Conservation (phyloP, 2,888 invertebrate species). For the Drosophila peninsularis region DNA sequence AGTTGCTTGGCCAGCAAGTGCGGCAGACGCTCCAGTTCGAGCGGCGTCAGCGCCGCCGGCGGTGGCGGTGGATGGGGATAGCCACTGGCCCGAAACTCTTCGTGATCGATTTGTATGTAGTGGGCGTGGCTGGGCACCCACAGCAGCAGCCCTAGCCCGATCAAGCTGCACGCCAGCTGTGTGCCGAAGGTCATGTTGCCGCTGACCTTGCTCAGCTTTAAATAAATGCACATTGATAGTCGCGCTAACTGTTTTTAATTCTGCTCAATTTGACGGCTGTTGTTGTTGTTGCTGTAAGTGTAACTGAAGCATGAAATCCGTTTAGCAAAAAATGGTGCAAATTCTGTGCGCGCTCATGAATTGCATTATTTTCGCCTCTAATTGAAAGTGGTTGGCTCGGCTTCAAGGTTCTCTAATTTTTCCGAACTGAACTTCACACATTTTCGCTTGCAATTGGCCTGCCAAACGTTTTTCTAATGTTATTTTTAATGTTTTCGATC, state of each 20-base stretch:
- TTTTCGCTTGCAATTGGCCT: constrained; percentile 27
- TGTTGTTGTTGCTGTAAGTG: constrained; percentile 20
- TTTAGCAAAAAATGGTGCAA: constrained; percentile 61
- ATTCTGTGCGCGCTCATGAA: constrained; percentile 54
- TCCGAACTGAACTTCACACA: constrained; percentile 41
- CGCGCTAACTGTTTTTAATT: constrained; percentile 38
- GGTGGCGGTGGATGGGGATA: constrained; percentile 68
- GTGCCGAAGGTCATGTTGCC: constrained; percentile 36
- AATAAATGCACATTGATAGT: constrained; percentile 71
- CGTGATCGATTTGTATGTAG: constrained; percentile 79
- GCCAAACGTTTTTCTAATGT: not conserved
- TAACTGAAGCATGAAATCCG: constrained; percentile 58
- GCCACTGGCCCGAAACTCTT: constrained; percentile 74
- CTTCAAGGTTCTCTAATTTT: constrained; percentile 65
- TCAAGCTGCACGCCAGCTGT: constrained; percentile 11
- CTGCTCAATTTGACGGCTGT: not conserved
- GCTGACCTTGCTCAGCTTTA: constrained; percentile 54
- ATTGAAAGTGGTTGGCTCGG: constrained; percentile 30
- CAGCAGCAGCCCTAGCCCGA: constrained; percentile 8
- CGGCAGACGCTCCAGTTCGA: constrained; percentile 53
- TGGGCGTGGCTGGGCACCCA: constrained; percentile 55
- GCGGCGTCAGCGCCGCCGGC: constrained; percentile 54
- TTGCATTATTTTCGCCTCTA: constrained; percentile 61
- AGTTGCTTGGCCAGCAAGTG: constrained; percentile 71
- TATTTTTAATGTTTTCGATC: not conserved